phyloP scores from a whole-genome alignment of 2,797 vertebrate species.

The Parauchenoglanis ngamensis region DNA sequence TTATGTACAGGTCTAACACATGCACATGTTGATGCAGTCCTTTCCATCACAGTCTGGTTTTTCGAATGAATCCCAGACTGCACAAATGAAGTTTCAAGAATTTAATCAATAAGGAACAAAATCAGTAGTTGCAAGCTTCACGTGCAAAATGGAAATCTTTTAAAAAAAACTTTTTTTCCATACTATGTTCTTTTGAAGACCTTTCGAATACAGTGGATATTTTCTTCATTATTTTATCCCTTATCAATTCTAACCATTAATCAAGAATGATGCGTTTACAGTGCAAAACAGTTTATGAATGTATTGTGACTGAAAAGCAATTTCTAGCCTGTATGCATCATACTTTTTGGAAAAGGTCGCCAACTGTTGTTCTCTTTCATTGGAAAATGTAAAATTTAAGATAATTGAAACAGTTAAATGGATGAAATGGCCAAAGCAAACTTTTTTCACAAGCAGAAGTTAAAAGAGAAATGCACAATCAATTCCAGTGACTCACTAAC shows the following conservation, averaged over 20 bases:
- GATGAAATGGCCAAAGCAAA: background rate
- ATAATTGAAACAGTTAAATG: background rate
- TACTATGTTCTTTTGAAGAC: too few species aligned
- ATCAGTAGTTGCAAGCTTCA: background rate
- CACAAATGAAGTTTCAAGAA: background rate
- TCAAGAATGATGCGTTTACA: background rate
- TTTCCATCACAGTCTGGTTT: background rate
- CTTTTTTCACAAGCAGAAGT: background rate
- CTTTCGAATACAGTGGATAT: background rate
- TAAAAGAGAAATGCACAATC: background rate
- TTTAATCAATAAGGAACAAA: background rate
- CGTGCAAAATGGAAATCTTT: background rate
- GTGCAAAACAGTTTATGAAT: background rate
- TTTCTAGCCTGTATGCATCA: background rate
- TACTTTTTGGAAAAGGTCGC: background rate
- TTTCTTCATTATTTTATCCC: background rate
- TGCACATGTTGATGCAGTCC: constrained; percentile 2
- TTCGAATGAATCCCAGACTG: background rate
- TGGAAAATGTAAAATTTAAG: background rate
- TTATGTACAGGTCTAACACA: background rate
- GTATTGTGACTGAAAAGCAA: background rate
- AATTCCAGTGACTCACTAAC: background rate
- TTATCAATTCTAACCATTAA: background rate
- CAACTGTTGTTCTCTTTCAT: background rate
- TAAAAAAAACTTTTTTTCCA: background rate